Conservation (phyloP, 2,888 invertebrate species). For the Eupelmus urozonus region DNA sequence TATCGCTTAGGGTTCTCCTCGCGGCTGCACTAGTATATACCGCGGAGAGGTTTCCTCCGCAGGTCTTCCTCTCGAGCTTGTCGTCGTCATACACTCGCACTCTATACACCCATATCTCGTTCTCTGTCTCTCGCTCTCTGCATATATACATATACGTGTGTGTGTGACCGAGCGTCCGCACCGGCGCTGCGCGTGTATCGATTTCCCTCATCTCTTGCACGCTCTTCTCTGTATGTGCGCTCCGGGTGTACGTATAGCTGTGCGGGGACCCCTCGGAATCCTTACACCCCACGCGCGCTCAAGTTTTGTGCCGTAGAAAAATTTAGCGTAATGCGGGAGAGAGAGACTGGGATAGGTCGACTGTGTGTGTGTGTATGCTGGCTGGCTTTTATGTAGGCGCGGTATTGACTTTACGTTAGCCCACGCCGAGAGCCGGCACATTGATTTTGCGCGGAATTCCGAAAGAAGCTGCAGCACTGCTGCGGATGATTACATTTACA, state of each 20-base stretch:
- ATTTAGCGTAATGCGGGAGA: too few species aligned
- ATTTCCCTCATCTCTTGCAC: slow-evolving; percentile 64
- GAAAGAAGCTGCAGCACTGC: too few species aligned
- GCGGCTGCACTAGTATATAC: slow-evolving; percentile 67
- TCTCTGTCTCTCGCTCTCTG: slow-evolving; percentile 50
- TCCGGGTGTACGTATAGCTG: slow-evolving; percentile 1
- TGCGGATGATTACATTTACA: too few species aligned
- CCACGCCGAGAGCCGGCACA: too few species aligned
- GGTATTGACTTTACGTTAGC: too few species aligned
- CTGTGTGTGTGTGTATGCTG: too few species aligned
- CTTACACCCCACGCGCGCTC: background rate
- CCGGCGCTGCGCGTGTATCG: slow-evolving; percentile 62
- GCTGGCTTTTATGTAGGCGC: too few species aligned
- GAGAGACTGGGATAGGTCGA: too few species aligned
- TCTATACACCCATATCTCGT: background rate
- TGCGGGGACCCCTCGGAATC: background rate
- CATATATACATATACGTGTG: background rate
- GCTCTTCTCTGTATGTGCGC: background rate
- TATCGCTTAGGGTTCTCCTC: slow-evolving; percentile 60
- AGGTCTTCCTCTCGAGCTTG: slow-evolving; percentile 71
- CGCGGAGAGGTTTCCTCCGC: slow-evolving; percentile 75
- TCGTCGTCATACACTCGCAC: background rate
- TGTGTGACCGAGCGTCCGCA: background rate
- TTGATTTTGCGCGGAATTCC: too few species aligned
- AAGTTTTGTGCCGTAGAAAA: background rate